Percentiles rank a stretch among this genome's conserved stretches.
Conservation (phyloP, 1,140 invertebrate genomes). For the Habropoda laboriosa region DNA sequence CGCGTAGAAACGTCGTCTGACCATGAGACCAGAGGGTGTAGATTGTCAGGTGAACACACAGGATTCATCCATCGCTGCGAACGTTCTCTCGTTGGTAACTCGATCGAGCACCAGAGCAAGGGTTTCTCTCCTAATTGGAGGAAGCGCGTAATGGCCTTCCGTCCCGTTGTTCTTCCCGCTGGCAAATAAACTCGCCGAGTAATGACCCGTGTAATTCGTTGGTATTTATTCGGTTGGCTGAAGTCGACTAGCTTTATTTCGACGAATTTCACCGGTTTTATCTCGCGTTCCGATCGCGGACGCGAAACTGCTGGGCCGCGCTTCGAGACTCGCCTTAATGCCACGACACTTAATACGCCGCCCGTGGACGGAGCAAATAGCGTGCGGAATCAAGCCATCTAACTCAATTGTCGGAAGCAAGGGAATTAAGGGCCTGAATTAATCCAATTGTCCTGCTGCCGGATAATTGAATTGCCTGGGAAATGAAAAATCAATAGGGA, state of each 20-base stretch:
- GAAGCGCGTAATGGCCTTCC: constrained; percentile 62
- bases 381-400: constrained; percentile 36
- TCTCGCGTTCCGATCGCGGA: no score
- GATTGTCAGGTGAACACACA: background rate
- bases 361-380: background rate
- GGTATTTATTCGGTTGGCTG: constrained; percentile 61
- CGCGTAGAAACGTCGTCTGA: background rate
- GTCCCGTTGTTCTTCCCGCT: constrained; percentile 56
- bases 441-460: constrained; percentile 56
- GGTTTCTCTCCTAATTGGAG: constrained; percentile 56
- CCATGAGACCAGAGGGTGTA: background rate
- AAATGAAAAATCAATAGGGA: constrained; percentile 60
- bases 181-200: constrained; percentile 58
- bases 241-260: constrained; percentile 44
- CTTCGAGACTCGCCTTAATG: background rate
- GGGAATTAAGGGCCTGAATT: constrained; percentile 52
- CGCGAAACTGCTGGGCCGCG: no score
- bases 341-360: constrained; percentile 12
- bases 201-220: constrained; percentile 63
- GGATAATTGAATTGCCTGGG: constrained; percentile 57
- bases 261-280: no score
- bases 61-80: constrained; percentile 33
- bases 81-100: background rate
- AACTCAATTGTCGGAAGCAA: constrained; percentile 49
- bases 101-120: background rate